These are phyloP conservation scores for Pterocles gutturalis DNA, from an alignment of 2,113 vertebrate genomes.

Conservation along the genomic window DNA sequence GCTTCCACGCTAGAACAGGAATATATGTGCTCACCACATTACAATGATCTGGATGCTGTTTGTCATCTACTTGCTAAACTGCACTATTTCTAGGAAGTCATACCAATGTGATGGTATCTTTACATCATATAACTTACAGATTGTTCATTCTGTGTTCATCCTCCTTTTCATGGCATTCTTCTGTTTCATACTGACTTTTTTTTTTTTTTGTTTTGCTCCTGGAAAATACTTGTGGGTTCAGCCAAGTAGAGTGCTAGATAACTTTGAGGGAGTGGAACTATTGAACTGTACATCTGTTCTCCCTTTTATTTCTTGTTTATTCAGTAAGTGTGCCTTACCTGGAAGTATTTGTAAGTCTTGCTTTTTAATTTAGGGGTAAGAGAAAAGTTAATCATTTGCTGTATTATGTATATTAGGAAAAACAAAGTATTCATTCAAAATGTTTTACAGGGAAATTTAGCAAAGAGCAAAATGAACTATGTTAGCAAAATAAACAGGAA, in stretches of 20 bases:
- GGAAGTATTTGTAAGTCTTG: not conserved
- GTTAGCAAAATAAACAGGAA: not conserved
- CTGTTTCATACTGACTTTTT: not conserved
- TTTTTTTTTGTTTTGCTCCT: not conserved
- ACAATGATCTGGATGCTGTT: not conserved
- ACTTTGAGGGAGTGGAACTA: not conserved
- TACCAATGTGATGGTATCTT: not conserved
- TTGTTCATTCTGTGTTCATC: not conserved
- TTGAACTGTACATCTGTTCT: not conserved
- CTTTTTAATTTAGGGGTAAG: not conserved
- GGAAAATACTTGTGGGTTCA: not conserved
- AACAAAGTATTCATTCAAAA: not conserved
- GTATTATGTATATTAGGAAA: not conserved
- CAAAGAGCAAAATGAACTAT: not conserved
- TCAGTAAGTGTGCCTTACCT: not conserved
- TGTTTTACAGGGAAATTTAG: not conserved
- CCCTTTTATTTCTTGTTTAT: not conserved
- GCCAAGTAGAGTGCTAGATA: not conserved
- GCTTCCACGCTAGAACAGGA: not conserved
- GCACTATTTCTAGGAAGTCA: not conserved
- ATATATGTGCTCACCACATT: not conserved
- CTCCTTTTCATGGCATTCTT: not conserved
- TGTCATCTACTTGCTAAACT: not conserved
- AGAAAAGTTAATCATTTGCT: not conserved
- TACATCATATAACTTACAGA: not conserved